phyloP scores from a whole-genome alignment of 2,113 vertebrate species.

The Eonycteris spelaea region DNA sequence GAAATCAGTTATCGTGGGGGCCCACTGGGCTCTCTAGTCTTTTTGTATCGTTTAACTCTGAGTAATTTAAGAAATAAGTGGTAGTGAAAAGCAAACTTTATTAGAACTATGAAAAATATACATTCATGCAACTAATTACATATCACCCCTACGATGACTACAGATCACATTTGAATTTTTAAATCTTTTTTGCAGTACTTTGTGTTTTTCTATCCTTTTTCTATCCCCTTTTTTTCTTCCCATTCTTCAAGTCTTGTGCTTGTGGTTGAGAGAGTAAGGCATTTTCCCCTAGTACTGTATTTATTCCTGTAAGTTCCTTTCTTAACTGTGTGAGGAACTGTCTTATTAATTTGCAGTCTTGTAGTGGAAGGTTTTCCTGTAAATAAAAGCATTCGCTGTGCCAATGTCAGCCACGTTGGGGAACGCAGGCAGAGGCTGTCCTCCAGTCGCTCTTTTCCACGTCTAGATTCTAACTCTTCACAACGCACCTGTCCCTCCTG shows the following conservation, averaged over 20 bases:
- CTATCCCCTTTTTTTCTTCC: neutral
- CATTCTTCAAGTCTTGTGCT: neutral
- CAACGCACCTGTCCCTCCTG: neutral
- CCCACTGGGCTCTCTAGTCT: neutral
- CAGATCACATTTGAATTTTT: neutral
- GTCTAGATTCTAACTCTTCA: neutral
- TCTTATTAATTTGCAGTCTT: neutral
- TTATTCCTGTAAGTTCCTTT: slow-evolving; percentile 3
- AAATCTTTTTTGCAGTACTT: neutral
- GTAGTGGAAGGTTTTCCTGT: neutral
- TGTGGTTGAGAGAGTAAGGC: neutral
- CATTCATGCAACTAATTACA: neutral
- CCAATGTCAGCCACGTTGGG: neutral
- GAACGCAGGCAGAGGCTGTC: neutral
- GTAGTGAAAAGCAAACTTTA: neutral
- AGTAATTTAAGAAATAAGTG: neutral
- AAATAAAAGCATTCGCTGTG: neutral
- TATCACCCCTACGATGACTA: neutral
- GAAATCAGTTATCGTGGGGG: neutral
- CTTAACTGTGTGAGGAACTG: neutral
- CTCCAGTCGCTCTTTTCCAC: neutral
- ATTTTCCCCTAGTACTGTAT: neutral
- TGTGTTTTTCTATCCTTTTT: neutral
- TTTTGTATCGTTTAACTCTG: neutral
- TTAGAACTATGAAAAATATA: neutral